Percentiles rank a stretch among this genome's conserved stretches.
Evolutionary conservation across 2,888 invertebrate species (phyloP).

Genomic region (Drosophila diplacantha): DNA sequence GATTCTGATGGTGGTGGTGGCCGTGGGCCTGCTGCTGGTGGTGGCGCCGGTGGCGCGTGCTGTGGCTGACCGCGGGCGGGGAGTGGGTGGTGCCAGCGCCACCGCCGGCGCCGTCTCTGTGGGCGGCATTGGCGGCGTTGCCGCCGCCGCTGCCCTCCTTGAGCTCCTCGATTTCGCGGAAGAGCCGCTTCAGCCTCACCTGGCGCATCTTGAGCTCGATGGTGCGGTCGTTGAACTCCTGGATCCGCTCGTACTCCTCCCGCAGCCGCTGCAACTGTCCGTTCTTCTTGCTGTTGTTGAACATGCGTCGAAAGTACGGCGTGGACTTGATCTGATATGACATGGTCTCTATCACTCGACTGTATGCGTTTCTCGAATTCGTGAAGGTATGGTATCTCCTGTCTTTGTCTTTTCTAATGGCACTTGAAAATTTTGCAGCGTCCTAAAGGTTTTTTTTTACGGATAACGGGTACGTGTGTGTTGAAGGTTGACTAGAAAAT

Average conservation of each 20-base stretch:
- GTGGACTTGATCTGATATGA: slow-evolving; percentile 69
- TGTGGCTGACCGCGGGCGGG: neutral
- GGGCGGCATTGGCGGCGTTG: no score
- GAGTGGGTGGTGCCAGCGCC: neutral
- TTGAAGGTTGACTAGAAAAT: slow-evolving; percentile 26
- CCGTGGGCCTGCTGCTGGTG: neutral
- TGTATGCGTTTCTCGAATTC: neutral
- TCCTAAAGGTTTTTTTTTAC: slow-evolving; percentile 32
- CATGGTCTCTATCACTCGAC: slow-evolving; percentile 42
- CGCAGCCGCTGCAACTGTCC: slow-evolving; percentile 67
- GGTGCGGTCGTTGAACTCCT: slow-evolving; percentile 66
- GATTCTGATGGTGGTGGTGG: slow-evolving; percentile 11
- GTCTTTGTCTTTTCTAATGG: slow-evolving; percentile 1
- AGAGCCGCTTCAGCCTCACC: slow-evolving; percentile 66
- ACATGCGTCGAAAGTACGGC: slow-evolving; percentile 63
- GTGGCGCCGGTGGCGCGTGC: neutral
- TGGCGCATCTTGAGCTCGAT: slow-evolving; percentile 71
- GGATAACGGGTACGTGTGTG: slow-evolving; percentile 21
- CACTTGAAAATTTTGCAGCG: slow-evolving; percentile 39
- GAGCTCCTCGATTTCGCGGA: slow-evolving; percentile 69
- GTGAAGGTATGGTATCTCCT: neutral
- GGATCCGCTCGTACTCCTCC: slow-evolving; percentile 70
- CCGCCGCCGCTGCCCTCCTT: slow-evolving; percentile 36
- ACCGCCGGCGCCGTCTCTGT: neutral
- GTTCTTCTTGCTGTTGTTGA: slow-evolving; percentile 61